Evolutionary conservation across 2,888 invertebrate genomes (phyloP).

Genomic region (Hecatera dysodea): DNA sequence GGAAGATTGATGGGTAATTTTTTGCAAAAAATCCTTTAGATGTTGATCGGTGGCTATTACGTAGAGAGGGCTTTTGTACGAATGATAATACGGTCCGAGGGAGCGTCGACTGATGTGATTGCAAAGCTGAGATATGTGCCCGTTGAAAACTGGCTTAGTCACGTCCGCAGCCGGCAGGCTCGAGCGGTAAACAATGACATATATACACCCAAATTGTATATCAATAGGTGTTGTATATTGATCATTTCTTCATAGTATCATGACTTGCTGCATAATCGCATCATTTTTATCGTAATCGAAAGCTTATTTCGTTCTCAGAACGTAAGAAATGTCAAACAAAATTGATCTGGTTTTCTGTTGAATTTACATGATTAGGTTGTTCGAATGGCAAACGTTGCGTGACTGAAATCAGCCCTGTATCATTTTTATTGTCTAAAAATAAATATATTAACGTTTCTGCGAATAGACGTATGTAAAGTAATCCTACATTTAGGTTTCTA

Average conservation of each 20-base stretch:
- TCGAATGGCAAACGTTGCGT: slow-evolving; percentile 53
- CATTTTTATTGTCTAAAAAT: slow-evolving; percentile 48
- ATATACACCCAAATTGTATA: slow-evolving; percentile 63
- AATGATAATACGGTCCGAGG: slow-evolving; percentile 77
- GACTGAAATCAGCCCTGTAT: slow-evolving; percentile 47
- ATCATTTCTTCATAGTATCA: slow-evolving; percentile 58
- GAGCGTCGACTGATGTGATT: slow-evolving; percentile 68
- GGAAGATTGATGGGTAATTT: slow-evolving; percentile 83
- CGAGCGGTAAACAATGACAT: slow-evolving; percentile 70
- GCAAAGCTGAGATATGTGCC: slow-evolving; percentile 73
- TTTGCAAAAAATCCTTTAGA: slow-evolving; percentile 78
- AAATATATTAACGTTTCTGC: slow-evolving; percentile 40
- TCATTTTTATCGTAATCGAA: slow-evolving; percentile 45
- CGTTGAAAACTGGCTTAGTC: slow-evolving; percentile 78
- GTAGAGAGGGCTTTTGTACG: slow-evolving; percentile 76
- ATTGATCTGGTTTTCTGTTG: slow-evolving; percentile 49
- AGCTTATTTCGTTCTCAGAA: slow-evolving; percentile 45
- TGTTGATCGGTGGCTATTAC: slow-evolving; percentile 78
- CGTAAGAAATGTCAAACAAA: slow-evolving; percentile 52
- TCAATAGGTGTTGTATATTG: slow-evolving; percentile 64
- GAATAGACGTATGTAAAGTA: slow-evolving; percentile 24
- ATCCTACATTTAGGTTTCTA: neutral
- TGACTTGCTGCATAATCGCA: slow-evolving; percentile 47
- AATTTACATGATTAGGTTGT: slow-evolving; percentile 58
- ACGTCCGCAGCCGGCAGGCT: slow-evolving; percentile 71